These are phyloP conservation scores for Passer montanus DNA, from an alignment of 2,113 vertebrate species.

Conservation along the genomic window DNA sequence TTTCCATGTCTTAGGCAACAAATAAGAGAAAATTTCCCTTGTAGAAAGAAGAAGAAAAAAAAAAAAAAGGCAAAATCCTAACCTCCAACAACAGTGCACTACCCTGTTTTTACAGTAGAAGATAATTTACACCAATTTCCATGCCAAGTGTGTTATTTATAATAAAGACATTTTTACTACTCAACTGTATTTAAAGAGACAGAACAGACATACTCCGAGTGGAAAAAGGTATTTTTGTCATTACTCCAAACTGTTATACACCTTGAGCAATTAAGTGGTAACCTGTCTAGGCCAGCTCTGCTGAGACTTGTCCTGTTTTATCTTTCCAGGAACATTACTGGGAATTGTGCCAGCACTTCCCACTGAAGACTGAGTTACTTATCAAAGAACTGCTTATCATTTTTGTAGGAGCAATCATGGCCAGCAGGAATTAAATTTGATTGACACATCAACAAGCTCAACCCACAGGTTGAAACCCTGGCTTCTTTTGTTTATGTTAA, in stretches of 20 bases:
- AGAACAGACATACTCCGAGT: neutral
- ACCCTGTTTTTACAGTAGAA: too few relatives aligned
- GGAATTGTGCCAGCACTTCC: neutral
- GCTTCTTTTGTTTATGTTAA: neutral
- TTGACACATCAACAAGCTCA: neutral
- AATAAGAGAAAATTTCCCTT: neutral
- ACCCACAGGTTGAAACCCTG: neutral
- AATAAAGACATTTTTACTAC: neutral
- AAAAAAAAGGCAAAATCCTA: neutral
- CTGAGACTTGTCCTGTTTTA: neutral
- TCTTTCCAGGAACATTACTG: neutral
- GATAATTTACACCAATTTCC: neutral
- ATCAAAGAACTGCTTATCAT: neutral
- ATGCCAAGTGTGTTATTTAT: neutral
- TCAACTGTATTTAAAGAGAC: neutral
- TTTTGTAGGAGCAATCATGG: neutral
- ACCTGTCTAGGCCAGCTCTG: neutral
- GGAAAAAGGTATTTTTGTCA: neutral
- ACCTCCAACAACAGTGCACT: neutral
- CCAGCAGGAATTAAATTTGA: neutral
- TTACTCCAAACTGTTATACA: neutral
- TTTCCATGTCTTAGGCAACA: neutral
- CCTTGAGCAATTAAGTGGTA: neutral
- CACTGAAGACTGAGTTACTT: neutral
- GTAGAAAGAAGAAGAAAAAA: neutral